These are phyloP conservation scores for Henricia sp. DNA, from an alignment of 53 echinoderm and acorn worm species.

Conservation along the genomic window DNA sequence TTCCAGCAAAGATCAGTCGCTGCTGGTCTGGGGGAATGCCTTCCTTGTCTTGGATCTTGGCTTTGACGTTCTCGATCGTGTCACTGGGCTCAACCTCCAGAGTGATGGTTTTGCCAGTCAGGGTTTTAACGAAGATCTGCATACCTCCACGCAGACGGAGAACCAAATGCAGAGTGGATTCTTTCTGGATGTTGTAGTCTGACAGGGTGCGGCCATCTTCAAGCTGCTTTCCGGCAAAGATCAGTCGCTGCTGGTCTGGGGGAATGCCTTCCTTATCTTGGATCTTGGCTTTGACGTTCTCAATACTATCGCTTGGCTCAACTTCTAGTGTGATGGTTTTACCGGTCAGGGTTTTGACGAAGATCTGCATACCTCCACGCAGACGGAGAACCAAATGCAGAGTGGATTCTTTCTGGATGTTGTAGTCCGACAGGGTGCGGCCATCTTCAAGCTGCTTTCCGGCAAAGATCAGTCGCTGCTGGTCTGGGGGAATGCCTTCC, in stretches of 20 bases:
- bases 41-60: constrained; percentile 86
- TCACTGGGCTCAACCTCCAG: constrained; percentile 85
- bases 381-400: constrained; percentile 75
- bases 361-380: constrained; percentile 88
- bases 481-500: constrained; percentile 86
- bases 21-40: constrained; percentile 87
- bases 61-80: constrained; percentile 82
- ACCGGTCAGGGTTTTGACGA: constrained; percentile 90
- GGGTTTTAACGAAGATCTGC: constrained; percentile 94
- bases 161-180: constrained; percentile 82
- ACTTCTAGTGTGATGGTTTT: constrained; percentile 89
- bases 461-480: constrained; percentile 85
- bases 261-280: constrained; percentile 88
- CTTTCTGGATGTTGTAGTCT: constrained; percentile 91
- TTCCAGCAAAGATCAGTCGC: constrained; percentile 88
- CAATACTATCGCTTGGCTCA: constrained; percentile 83
- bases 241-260: constrained; percentile 87
- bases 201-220: constrained; percentile 84
- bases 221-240: constrained; percentile 85
- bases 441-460: constrained; percentile 85
- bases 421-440: constrained; percentile 84
- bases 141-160: constrained; percentile 89
- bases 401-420: constrained; percentile 85
- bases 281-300: constrained; percentile 85
- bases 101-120: constrained; percentile 86